Percentiles rank a stretch among this genome's conserved stretches.
phyloP scores from a whole-genome alignment of 2,113 vertebrate species.

The Toxotes chatareus region DNA sequence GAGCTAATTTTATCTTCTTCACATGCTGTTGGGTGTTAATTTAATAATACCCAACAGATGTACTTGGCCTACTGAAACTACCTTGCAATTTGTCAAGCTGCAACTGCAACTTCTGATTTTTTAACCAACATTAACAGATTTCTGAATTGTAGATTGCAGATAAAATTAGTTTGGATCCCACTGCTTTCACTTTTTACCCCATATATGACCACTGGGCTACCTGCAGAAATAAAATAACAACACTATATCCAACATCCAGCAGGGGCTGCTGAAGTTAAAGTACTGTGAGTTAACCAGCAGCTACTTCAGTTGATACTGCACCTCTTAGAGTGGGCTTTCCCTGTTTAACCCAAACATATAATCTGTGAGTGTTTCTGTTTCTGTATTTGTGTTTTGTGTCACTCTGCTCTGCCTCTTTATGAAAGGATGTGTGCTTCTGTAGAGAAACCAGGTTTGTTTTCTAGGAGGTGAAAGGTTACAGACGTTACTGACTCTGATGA shows the following conservation, averaged over 20 bases:
- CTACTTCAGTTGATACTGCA: not conserved
- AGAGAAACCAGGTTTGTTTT: not conserved
- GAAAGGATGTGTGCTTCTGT: not conserved
- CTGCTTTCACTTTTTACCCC: not conserved
- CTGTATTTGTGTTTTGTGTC: not conserved
- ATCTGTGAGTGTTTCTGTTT: not conserved
- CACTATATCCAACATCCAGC: constrained; percentile 33
- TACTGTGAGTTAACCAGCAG: not conserved
- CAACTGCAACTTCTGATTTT: not conserved
- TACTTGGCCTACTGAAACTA: not conserved
- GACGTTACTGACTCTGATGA: not conserved
- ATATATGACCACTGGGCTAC: too few species aligned
- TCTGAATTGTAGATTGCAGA: not conserved
- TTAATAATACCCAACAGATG: not conserved
- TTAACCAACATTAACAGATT: not conserved
- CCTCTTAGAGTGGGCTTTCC: not conserved
- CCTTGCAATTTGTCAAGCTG: not conserved
- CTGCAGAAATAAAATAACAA: not conserved
- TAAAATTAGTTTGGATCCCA: not conserved
- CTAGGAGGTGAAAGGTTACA: not conserved
- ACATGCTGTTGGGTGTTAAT: not conserved
- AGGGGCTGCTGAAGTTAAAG: constrained; percentile 59
- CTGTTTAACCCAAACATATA: not conserved
- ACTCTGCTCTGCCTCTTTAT: not conserved
- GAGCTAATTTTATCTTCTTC: not conserved